Conservation (phyloP, 1,140 invertebrate genomes). For the Pantala flavescens region DNA sequence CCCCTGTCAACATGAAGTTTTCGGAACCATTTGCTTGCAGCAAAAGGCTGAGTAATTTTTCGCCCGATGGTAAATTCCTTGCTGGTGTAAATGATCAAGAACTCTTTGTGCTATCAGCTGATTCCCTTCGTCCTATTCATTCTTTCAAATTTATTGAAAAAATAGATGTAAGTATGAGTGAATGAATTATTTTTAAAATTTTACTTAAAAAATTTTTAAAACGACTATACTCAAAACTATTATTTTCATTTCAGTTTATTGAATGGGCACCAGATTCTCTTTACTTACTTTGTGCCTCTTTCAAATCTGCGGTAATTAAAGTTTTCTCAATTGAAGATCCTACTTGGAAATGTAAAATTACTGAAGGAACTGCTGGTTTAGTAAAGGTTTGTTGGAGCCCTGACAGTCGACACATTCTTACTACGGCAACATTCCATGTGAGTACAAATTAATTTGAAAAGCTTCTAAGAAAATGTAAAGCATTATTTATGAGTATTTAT, state of each 20-base stretch:
- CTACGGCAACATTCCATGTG: conserved; percentile 33
- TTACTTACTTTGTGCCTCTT: conserved; percentile 33
- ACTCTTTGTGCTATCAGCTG: not conserved
- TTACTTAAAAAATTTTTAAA: not conserved
- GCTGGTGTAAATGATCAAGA: conserved; percentile 30
- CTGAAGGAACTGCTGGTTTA: conserved; percentile 32
- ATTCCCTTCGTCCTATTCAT: not conserved
- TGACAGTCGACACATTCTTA: conserved; percentile 31
- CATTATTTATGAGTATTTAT: not conserved
- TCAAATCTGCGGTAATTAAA: conserved; percentile 31
- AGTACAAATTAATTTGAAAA: not conserved
- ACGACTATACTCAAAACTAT: not conserved
- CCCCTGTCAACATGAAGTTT: not conserved
- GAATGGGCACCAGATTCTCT: conserved; percentile 33
- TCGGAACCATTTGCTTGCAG: not conserved
- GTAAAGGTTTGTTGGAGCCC: conserved; percentile 31
- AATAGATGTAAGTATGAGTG: not conserved
- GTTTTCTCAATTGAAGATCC: conserved; percentile 31
- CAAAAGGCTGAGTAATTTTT: conserved; percentile 32
- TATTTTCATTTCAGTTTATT: conserved; percentile 28
- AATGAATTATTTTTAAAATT: not conserved
- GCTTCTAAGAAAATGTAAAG: not conserved
- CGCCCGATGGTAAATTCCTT: conserved; percentile 31
- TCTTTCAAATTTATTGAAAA: not conserved
- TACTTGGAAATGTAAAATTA: conserved; percentile 34